Conservation (phyloP, 2,888 invertebrate genomes). For the Tenodera sinensis region DNA sequence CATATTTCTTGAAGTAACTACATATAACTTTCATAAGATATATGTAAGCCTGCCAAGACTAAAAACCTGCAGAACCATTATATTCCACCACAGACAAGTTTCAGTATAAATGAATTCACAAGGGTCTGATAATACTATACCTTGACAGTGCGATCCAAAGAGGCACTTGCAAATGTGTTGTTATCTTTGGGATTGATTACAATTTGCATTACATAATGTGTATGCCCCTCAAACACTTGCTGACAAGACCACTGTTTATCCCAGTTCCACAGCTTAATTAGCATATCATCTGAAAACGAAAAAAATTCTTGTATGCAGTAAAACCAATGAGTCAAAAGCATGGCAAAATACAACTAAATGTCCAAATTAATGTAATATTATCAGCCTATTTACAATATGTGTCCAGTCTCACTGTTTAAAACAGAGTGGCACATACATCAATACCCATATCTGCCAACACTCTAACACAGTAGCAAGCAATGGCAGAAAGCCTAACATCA, state of each 20-base stretch:
- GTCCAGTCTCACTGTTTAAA: too few species aligned
- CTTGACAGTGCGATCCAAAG: slow-evolving; percentile 95
- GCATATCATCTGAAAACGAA: slow-evolving; percentile 83
- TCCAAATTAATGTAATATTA: not conserved
- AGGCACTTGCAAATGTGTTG: slow-evolving; percentile 99
- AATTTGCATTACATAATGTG: slow-evolving; percentile 99
- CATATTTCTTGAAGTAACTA: too few species aligned
- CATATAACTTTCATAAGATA: too few species aligned
- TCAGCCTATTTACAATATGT: not conserved
- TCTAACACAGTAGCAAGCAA: too few species aligned
- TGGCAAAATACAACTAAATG: not conserved
- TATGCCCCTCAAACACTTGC: slow-evolving; percentile 98
- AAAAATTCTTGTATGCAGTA: not conserved
- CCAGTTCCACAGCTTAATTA: slow-evolving; percentile 99
- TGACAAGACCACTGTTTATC: slow-evolving; percentile 97
- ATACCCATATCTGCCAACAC: too few species aligned
- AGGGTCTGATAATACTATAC: slow-evolving; percentile 43
- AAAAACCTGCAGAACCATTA: too few species aligned
- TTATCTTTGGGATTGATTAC: slow-evolving; percentile 99
- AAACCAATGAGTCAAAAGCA: not conserved
- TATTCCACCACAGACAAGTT: too few species aligned
- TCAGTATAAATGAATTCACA: too few species aligned
- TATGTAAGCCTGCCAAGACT: too few species aligned
- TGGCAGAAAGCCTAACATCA: too few species aligned
- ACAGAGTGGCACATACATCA: too few species aligned